Evolutionary conservation across 2,797 vertebrate genomes (phyloP), one percentile per base, ranked within the genome.

Genomic region (Gymnodraco acuticeps): DNA sequence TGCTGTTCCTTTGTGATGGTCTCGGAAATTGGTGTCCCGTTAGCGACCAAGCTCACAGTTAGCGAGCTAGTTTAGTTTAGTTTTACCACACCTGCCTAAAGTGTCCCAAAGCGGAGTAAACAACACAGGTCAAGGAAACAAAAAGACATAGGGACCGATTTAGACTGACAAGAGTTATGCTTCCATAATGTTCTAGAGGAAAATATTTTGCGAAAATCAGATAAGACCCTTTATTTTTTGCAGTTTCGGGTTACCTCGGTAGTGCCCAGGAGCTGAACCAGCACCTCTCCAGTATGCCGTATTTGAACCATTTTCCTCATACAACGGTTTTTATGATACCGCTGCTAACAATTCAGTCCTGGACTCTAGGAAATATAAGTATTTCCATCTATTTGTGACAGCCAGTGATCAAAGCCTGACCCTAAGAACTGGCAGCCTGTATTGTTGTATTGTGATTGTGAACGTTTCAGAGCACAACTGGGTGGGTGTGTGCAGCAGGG

Each of bases 401-500:
- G 71, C 47, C 55, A 53, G 45, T 64, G 67, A 68, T 81, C 66
- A 75, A 41, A 71, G 59, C 4, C 16, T 1, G 50, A 42, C 33
- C 17, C 19, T 42, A 61, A 77, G 5, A 48, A 54, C 31, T 60
- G 43, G 15, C 31, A 9, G 33, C 14, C 47, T n/a, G 54, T 74
- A 50, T 69, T 52, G 41, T 52, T 15, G 52, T 45, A 73, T 75
- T 83, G 68, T 78, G 23, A 73, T 23, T 68, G 23, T 74, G 61
- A 48, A 19, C 56, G 58, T 66, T 45, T 78, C 72, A 54, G 31
- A 71, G 78, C 68, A 80, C 58, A 72, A 74, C 60, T 80, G 73
- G 70, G 65, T 71, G 81, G 77, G 80, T 52, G 61, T 83, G 71
- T 83, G 71, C 81, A 79, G 69, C 75, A 70, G 83, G 70, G 75